These are phyloP conservation scores for Trigoniulus corallinus DNA, from an alignment of 1,140 invertebrate species.

Conservation along the genomic window DNA sequence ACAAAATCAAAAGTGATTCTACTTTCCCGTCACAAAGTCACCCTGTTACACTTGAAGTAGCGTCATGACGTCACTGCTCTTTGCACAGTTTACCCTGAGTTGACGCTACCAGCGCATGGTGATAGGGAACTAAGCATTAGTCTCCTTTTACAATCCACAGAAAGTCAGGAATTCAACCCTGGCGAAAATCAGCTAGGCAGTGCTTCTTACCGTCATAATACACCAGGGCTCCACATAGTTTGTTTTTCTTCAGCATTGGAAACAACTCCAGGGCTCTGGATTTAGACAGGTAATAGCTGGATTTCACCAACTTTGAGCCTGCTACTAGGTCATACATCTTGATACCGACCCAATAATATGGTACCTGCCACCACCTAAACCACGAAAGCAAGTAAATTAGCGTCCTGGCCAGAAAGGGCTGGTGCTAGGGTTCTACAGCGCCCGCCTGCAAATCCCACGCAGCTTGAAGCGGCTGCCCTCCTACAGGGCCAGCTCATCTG, in stretches of 20 bases:
- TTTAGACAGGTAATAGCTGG: slow-evolving; percentile 87
- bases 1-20: too few species aligned
- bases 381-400: slow-evolving; percentile 3
- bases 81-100: too few species aligned
- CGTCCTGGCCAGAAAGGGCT: not conserved
- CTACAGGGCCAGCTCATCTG: too few species aligned
- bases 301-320: slow-evolving; percentile 83
- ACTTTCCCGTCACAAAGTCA: too few species aligned
- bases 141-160: too few species aligned
- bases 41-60: too few species aligned
- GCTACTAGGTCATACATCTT: slow-evolving; percentile 97
- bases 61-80: too few species aligned
- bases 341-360: slow-evolving; percentile 97
- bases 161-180: not conserved
- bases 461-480: too few species aligned
- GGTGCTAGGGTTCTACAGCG: not conserved
- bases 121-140: too few species aligned
- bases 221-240: slow-evolving; percentile 86
- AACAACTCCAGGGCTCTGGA: slow-evolving; percentile 87
- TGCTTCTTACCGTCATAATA: slow-evolving; percentile 86
- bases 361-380: slow-evolving; percentile 91
- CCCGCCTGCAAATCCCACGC: not conserved
- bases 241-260: slow-evolving; percentile 86
- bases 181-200: not conserved
- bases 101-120: too few species aligned